Percentiles rank a stretch among this genome's conserved stretches.
Conservation (phyloP, 2,797 vertebrate species). For the Syndactyla subalaris region DNA sequence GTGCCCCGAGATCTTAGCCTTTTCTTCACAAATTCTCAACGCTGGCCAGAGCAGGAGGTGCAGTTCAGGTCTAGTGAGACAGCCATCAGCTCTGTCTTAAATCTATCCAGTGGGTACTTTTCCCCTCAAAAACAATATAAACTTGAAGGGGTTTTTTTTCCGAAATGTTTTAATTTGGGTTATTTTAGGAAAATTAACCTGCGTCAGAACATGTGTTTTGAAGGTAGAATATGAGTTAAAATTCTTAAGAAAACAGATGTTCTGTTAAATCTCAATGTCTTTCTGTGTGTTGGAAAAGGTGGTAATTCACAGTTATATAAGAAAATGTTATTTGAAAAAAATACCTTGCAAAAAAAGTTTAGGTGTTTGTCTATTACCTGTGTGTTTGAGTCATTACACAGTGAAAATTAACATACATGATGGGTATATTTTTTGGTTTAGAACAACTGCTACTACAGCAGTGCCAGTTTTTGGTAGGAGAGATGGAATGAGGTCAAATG, state of each 20-base stretch:
- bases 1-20: slow-evolving; percentile 68
- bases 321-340: background rate
- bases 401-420: background rate
- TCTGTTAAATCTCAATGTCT: background rate
- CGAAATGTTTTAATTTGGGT: background rate
- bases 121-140: background rate
- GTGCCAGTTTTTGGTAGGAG: background rate
- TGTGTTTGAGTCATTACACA: background rate
- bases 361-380: background rate
- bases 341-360: background rate
- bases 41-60: slow-evolving; percentile 56
- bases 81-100: slow-evolving; percentile 29
- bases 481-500: background rate
- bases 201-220: background rate
- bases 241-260: background rate
- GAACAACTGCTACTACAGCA: background rate
- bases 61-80: slow-evolving; percentile 13
- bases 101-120: background rate
- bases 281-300: background rate
- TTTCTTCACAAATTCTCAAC: slow-evolving; percentile 69
- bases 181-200: background rate
- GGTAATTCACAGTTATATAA: background rate
- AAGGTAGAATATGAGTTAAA: background rate
- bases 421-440: background rate
- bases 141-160: background rate